phyloP scores from a whole-genome alignment of 1,140 invertebrate genomes.

The Idris sp. region DNA sequence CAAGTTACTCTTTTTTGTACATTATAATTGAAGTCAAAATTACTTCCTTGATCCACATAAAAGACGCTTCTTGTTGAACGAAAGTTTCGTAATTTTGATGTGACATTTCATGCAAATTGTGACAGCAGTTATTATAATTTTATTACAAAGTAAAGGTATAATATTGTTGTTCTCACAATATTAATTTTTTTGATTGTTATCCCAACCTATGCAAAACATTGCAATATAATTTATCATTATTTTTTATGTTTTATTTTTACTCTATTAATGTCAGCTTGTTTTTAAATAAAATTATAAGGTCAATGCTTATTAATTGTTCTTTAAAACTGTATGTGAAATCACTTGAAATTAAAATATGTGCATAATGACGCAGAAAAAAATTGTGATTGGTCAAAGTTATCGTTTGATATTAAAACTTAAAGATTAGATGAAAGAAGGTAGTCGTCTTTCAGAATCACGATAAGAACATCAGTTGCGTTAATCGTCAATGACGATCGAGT shows the following conservation, averaged over 20 bases:
- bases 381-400: slow-evolving; percentile 3
- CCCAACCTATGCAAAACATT: slow-evolving; percentile 54
- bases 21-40: slow-evolving; percentile 15
- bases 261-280: no score
- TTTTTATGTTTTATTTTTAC: slow-evolving; percentile 46
- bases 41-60: slow-evolving; percentile 20
- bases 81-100: slow-evolving; percentile 68
- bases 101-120: slow-evolving; percentile 75
- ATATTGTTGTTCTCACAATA: slow-evolving; percentile 72
- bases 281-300: no score
- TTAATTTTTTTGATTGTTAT: slow-evolving; percentile 74
- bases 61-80: slow-evolving; percentile 31
- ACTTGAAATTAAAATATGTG: no score
- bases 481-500: slow-evolving; percentile 48
- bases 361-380: no score
- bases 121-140: slow-evolving; percentile 65
- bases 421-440: slow-evolving; percentile 31
- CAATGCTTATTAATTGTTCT: no score
- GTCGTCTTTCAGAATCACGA: slow-evolving; percentile 37
- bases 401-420: slow-evolving; percentile 50
- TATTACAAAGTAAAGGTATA: no score
- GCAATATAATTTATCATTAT: slow-evolving; percentile 55
- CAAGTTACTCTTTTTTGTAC: no score
- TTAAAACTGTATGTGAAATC: no score
- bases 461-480: slow-evolving; percentile 53